Conservation (phyloP, 2,888 invertebrate species). For the Gryllus longicercus region DNA sequence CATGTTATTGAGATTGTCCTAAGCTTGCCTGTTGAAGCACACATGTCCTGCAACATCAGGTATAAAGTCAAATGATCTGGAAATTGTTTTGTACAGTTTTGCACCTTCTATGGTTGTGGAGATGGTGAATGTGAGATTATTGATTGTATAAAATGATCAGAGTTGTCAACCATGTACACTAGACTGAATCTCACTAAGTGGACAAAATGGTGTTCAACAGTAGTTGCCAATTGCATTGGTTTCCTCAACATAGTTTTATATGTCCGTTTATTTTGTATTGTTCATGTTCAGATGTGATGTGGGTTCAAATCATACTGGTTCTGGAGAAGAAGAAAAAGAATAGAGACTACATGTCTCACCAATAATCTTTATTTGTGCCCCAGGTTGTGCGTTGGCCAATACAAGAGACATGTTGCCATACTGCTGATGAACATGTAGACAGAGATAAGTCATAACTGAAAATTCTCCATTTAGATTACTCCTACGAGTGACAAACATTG, state of each 20-base stretch:
- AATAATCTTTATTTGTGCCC: slow-evolving; percentile 3
- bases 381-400: slow-evolving; percentile 17
- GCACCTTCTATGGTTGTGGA: too few species aligned
- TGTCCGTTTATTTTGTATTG: background rate
- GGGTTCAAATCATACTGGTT: background rate
- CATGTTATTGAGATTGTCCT: too few species aligned
- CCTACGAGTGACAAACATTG: background rate
- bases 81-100: too few species aligned
- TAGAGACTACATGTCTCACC: background rate
- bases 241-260: background rate
- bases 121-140: too few species aligned
- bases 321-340: background rate
- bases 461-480: background rate
- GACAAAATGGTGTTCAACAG: background rate
- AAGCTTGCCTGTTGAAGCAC: too few species aligned
- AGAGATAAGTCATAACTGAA: background rate
- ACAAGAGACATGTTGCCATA: background rate
- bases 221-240: background rate
- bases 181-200: background rate
- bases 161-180: background rate
- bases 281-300: background rate
- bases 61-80: too few species aligned
- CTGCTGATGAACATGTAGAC: slow-evolving; percentile 7
- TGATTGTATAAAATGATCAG: background rate
- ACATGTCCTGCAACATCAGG: too few species aligned